Percentiles rank a stretch among this genome's conserved stretches.
Evolutionary conservation across 2,113 vertebrate genomes (phyloP).

Genomic region (Corythornis vintsioides): DNA sequence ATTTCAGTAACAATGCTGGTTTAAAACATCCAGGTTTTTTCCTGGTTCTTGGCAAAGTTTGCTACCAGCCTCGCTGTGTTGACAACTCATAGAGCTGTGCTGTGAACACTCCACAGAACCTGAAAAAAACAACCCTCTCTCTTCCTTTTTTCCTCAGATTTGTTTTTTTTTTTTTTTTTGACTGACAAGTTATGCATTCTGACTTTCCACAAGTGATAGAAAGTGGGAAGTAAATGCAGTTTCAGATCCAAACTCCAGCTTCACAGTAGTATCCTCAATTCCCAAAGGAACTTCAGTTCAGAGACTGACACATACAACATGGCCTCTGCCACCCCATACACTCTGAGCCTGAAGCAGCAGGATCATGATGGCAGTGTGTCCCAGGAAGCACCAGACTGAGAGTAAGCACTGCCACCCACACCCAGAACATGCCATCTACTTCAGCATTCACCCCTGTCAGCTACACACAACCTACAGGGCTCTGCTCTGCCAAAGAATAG

Average conservation of each 20-base stretch:
- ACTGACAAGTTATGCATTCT: neutral
- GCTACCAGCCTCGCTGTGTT: neutral
- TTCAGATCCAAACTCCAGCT: neutral
- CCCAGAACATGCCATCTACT: neutral
- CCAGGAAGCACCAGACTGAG: neutral
- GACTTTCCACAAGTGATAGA: neutral
- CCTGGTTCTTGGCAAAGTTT: constrained; percentile 22
- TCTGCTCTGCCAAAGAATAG: neutral
- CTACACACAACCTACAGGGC: neutral
- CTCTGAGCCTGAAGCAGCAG: neutral
- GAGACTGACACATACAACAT: neutral
- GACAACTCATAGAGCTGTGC: constrained; percentile 22
- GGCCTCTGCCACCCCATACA: neutral
- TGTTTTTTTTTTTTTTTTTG: neutral
- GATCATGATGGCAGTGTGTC: neutral
- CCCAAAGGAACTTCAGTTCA: neutral
- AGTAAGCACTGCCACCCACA: neutral
- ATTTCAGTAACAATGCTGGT: neutral
- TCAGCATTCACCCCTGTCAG: neutral
- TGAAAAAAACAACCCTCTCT: neutral
- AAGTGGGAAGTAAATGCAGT: neutral
- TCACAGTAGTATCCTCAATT: neutral
- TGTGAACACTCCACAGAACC: neutral
- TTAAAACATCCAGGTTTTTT: neutral
- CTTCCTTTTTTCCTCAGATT: neutral